These are phyloP conservation scores for Fulica atra DNA, from an alignment of 2,113 vertebrate genomes.

Conservation along the genomic window DNA sequence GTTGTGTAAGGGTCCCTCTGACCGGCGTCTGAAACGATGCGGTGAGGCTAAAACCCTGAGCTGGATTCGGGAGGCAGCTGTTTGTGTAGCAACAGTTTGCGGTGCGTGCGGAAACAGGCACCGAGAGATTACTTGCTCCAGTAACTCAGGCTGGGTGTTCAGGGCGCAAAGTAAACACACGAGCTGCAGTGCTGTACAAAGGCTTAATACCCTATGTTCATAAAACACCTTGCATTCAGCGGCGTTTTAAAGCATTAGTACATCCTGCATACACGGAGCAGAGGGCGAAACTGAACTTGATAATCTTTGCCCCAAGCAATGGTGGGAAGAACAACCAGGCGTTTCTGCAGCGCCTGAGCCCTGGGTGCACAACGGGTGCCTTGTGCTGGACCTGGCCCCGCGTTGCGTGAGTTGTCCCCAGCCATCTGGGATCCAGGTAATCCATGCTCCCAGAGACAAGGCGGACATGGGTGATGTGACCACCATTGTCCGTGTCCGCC, in stretches of 20 bases:
- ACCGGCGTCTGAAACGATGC: background rate
- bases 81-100: background rate
- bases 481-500: too few relatives aligned
- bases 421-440: background rate
- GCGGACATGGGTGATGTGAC: background rate
- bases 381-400: background rate
- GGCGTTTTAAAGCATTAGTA: background rate
- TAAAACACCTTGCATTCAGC: constrained; percentile 6
- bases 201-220: constrained; percentile 6
- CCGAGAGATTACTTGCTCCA: constrained; percentile 51
- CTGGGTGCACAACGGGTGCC: background rate
- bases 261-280: background rate
- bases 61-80: background rate
- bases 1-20: background rate
- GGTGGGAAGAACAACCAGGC: background rate
- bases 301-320: background rate
- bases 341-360: background rate
- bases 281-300: background rate
- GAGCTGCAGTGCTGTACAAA: background rate
- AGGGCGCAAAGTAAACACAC: constrained; percentile 42
- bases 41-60: background rate
- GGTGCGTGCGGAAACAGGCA: background rate
- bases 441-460: background rate
- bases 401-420: accelerated
- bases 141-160: constrained; percentile 37